These are phyloP conservation scores for Carcharodon carcharias DNA, from an alignment of 2,797 vertebrate genomes.

Conservation along the genomic window DNA sequence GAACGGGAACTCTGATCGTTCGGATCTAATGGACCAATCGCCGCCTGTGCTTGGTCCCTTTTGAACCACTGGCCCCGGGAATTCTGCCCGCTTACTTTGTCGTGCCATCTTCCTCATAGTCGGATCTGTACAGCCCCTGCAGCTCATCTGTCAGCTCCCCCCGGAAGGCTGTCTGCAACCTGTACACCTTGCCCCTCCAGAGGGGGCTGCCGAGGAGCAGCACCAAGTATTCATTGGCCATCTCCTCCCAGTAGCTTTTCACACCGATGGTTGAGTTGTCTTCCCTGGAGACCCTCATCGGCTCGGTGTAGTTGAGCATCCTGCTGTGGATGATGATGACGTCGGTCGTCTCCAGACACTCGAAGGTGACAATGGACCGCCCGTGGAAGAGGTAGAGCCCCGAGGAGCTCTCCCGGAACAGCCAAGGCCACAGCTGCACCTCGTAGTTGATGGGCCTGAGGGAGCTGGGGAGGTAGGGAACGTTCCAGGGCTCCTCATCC, in stretches of 20 bases:
- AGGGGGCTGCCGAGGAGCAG: constrained; percentile 43
- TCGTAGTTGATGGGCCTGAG: constrained; percentile 56
- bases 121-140: constrained; percentile 50
- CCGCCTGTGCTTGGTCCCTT: too few species aligned
- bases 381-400: constrained; percentile 55
- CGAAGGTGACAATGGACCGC: constrained; percentile 54
- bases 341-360: constrained; percentile 46
- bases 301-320: constrained; percentile 39
- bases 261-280: neutral
- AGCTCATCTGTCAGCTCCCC: constrained; percentile 46
- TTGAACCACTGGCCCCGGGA: too few species aligned
- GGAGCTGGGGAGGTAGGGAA: constrained; percentile 47
- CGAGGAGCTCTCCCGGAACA: constrained; percentile 49
- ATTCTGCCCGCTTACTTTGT: constrained; percentile 32
- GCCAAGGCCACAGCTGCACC: constrained; percentile 48
- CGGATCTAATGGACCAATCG: neutral
- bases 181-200: constrained; percentile 48
- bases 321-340: constrained; percentile 56
- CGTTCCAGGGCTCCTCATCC: neutral
- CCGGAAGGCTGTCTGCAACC: constrained; percentile 52
- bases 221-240: constrained; percentile 52
- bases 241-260: accelerated
- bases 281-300: accelerated
- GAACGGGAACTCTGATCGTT: too few species aligned
- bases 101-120: constrained; percentile 46